Base-by-base conservation (phyloP, 2,797 vertebrate species). In the Mastacembelus armatus region DNA sequence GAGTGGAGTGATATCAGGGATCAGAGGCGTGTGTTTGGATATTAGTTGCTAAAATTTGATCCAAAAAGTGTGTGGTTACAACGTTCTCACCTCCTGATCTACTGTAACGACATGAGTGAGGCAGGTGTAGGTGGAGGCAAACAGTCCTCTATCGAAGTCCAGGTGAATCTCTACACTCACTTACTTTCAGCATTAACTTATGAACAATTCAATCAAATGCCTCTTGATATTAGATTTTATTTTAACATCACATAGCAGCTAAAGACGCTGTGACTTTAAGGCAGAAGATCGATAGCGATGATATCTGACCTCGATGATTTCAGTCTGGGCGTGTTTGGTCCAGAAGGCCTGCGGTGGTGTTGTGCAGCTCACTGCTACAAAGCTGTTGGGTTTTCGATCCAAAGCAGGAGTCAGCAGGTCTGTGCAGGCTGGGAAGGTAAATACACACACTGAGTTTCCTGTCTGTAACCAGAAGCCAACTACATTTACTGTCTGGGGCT, bases 331-430 rank as follows among this genome's bases (percentile, higher is more conserved):
- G 30, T 99, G 96, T 89, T 99, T 99, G 1, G 96, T 99, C 98
- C 98, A 99, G 92, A 99, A 99, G 2, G 95, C 96, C 93, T 99
- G 97, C 19, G 98, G 97, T 3, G 97, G 97, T 0, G 98, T 99
- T 21, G 98, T 99, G 80, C 97, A 97, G 83, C 97, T 99, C 91
- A 98, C 96, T 50, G 96, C 94, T 77, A 99, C 96, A 89, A 99
- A 99, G 89, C 94, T 96, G 94, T 96, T 99, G 82, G 98, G 98
- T 89, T 98, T 99, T 51, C 98, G 94, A 80, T 99, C 98, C 91
- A 96, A 76, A 12, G 96, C 93, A 0, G 96, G 96, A 38, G 96
- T 96, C 50, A 95, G 89, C 74, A 99, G 91, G 77, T 98, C 96
- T 62, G 95, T 95, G 92, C 98, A 99, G 80, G 92, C 98, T 99